Percentiles rank a stretch among this genome's conserved stretches.
phyloP scores from a whole-genome alignment of 1,140 invertebrate genomes.

The Drosophila cardini region DNA sequence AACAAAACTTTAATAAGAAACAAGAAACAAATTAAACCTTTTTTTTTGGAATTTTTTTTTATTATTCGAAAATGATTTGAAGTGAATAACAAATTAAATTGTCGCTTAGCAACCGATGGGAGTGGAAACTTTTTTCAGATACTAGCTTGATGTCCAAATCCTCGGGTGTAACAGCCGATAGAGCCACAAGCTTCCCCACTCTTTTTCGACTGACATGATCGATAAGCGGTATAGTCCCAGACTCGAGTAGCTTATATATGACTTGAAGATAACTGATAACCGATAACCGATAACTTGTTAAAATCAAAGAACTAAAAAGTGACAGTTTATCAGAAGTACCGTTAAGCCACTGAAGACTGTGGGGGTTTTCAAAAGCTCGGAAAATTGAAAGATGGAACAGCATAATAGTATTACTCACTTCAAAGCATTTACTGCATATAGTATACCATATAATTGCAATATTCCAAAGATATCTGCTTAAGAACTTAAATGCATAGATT shows the following conservation, averaged over 20 bases:
- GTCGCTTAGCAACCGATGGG: conserved; percentile 59
- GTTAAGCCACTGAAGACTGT: not conserved
- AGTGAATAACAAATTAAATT: conserved; percentile 14
- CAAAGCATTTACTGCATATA: conserved; percentile 2
- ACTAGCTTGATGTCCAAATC: conserved; percentile 49
- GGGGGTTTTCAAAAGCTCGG: not conserved
- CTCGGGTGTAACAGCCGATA: conserved; percentile 39
- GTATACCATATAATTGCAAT: not conserved
- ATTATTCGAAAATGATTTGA: not conserved
- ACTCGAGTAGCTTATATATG: conserved; percentile 61
- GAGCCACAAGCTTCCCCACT: not conserved
- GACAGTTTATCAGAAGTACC: conserved; percentile 58
- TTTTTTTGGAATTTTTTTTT: conserved; percentile 33
- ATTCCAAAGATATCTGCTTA: not conserved
- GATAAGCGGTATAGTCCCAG: conserved; percentile 67
- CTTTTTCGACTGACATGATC: conserved; percentile 29
- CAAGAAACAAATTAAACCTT: conserved; percentile 21
- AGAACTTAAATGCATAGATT: conserved; percentile 5
- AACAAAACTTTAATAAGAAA: conserved; percentile 3
- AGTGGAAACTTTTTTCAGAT: conserved; percentile 16
- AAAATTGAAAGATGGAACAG: not conserved
- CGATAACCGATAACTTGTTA: conserved; percentile 4
- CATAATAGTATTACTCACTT: conserved; percentile 2
- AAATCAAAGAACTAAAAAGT: conserved; percentile 12
- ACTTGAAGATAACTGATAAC: conserved; percentile 53